phyloP scores from a whole-genome alignment of 2,888 invertebrate species.

The Cephus runcator region DNA sequence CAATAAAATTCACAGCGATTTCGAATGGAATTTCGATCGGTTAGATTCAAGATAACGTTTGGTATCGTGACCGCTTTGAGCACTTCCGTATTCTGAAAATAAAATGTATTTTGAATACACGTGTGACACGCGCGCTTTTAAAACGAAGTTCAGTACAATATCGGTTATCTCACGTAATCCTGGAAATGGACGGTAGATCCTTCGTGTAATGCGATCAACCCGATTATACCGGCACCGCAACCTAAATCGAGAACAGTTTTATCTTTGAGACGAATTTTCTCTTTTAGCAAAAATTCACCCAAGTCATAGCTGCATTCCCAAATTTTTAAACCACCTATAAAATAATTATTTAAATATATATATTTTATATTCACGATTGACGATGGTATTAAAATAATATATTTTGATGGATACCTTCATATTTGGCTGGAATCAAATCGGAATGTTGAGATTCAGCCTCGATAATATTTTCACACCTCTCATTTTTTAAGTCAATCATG shows the following conservation, averaged over 20 bases:
- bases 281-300: constrained; percentile 71
- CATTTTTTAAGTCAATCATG: constrained; percentile 49
- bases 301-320: constrained; percentile 96
- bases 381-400: constrained; percentile 5
- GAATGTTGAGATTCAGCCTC: constrained; percentile 75
- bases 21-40: constrained; percentile 59
- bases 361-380: constrained; percentile 1
- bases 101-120: background rate
- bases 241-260: constrained; percentile 86
- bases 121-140: background rate
- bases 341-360: constrained; percentile 24
- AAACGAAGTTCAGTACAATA: background rate
- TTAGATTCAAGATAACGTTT: constrained; percentile 78
- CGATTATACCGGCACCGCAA: constrained; percentile 91
- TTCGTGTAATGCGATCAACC: constrained; percentile 78
- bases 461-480: constrained; percentile 61
- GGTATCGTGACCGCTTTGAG: constrained; percentile 83
- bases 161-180: constrained; percentile 81
- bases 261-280: constrained; percentile 63
- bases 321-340: constrained; percentile 89
- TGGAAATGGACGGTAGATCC: constrained; percentile 82
- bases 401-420: constrained; percentile 74
- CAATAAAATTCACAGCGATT: constrained; percentile 68
- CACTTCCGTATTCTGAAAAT: constrained; percentile 83
- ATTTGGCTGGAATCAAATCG: constrained; percentile 79